These are phyloP conservation scores for Lamprologus sp. DNA, from an alignment of 2,113 vertebrate genomes.

Conservation along the genomic window DNA sequence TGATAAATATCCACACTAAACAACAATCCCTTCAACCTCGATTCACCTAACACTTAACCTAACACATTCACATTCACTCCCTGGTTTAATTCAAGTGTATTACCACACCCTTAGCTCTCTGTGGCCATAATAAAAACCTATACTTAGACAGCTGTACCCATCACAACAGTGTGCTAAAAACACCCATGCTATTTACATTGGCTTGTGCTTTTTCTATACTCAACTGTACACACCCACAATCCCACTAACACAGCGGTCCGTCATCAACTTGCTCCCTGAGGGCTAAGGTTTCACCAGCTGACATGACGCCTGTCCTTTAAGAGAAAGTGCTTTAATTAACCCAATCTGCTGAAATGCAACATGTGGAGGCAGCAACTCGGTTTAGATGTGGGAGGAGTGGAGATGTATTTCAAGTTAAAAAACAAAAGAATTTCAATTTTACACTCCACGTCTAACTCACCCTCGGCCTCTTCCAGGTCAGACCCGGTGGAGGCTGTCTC, in stretches of 20 bases:
- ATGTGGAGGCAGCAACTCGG: not conserved
- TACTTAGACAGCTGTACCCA: not conserved
- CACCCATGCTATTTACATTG: slow-evolving; percentile 40
- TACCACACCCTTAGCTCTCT: not conserved
- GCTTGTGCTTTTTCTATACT: not conserved
- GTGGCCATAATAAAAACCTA: not conserved
- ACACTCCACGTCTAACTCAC: slow-evolving; percentile 36
- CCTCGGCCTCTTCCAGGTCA: slow-evolving; percentile 76
- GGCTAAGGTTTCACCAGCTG: slow-evolving; percentile 41
- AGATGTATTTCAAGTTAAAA: not conserved
- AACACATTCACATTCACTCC: not conserved
- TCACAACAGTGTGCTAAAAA: slow-evolving; percentile 44
- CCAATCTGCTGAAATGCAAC: slow-evolving; percentile 23
- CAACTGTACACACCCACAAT: not conserved
- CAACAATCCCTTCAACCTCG: not conserved
- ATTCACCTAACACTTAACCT: not conserved
- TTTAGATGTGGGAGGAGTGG: not conserved
- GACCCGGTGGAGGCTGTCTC: slow-evolving; percentile 56
- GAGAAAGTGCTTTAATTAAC: slow-evolving; percentile 61
- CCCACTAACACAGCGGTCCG: not conserved
- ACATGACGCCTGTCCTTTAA: slow-evolving; percentile 19
- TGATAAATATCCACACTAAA: not conserved
- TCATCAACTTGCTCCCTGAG: not conserved
- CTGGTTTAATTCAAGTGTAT: not conserved
- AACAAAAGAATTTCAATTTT: not conserved